Base-by-base conservation (phyloP, 1,140 invertebrate species). In the Rhynchophorus ferrugineus region DNA sequence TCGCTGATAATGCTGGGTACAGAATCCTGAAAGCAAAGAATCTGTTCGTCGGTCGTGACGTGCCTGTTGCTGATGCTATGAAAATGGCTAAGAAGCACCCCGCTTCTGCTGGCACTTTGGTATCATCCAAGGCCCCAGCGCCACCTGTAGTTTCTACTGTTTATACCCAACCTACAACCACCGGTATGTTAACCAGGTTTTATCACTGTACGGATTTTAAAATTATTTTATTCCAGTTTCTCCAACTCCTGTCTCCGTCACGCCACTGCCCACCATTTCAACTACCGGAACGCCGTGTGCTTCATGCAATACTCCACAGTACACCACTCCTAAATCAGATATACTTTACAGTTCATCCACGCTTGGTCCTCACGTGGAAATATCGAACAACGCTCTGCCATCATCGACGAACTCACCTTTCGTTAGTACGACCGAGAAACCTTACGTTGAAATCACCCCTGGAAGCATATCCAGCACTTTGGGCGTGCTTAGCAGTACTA, bases 21-120 rank as follows among this genome's bases (percentile, higher is more conserved):
- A 76, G 86, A 56, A 87, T 90, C 62, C 73, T 89, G 17, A 85
- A 83, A 64, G 85, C 85, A 0, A 89, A 89, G 65, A 88, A 84
- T 60, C 73, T 89, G 3, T 88, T 73, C 59, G 85, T 89, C 21
- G 87, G 86, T 17, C 75, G 78, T 44, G 77, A 84, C 55, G 71
- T 78, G 45, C 77, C 81, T 9, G 81, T 88, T 34, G 69, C 71
- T 62, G 78, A 84, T 33, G 84, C 84, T 14, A 71, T 87, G 1
- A 76, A 81, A 53, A 74, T 81, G 39, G 79, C 82, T n/a, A 87
- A 87, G 64, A 75, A 80, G 17, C 77, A 75, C 3, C 80, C 83
- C 1, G 75, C 81, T 0, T 78, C 80, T 55, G 75, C 76, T 47
- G 84, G 83, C 29, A 75, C 77, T 33, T 68, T 83, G n/a, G 57